Evolutionary conservation across 2,888 invertebrate genomes (phyloP), one percentile per base, ranked within the genome.

Genomic region (Rugalucina vietnamica): DNA sequence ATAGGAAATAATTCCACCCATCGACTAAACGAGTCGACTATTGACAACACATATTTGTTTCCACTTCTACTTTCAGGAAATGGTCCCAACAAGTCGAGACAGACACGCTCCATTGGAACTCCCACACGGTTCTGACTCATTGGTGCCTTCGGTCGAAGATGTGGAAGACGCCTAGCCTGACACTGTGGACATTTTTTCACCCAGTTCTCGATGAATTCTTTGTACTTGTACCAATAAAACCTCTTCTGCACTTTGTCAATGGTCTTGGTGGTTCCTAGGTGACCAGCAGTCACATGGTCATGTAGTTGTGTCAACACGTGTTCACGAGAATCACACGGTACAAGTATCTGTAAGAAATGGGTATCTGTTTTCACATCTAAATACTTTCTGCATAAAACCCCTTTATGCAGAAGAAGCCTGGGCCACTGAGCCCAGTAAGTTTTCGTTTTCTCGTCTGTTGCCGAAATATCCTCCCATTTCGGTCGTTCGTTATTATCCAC

Each of bases 191-290:
- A 85, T 43, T 27, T 65, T 32, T 43, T 27, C 34, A 50, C 36
- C 65, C 54, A 79, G 69, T 60, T 74, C 21, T 34, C 60, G 12
- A 82, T 65, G 71, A 49, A 34, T 27, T 70, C 50, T 27, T 39
- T 75, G 21, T 49, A 49, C 1, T 65, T 76, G 18, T 49, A 39
- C 84, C 84, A 84, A 39, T 79, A 84, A 37, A 81, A 81, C 39
- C 72, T 36, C 27, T 39, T 12, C 14, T 27, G 37, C 14, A 77
- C 37, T 32, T 50, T 57, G 1, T 34, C 74, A 14, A 50, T 65
- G 36, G 81, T 84, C 50, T 60, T 71, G 37, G 69, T 70, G 8
- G 69, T 34, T 24, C 83, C 83, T 0, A 79, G 54, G 69, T 85
- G 85, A 36, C 85, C 85, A 27, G 76, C 65, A 12, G 32, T 10